Evolutionary conservation across 2,113 vertebrate genomes (phyloP).

Genomic region (Pedionomus torquatus): DNA sequence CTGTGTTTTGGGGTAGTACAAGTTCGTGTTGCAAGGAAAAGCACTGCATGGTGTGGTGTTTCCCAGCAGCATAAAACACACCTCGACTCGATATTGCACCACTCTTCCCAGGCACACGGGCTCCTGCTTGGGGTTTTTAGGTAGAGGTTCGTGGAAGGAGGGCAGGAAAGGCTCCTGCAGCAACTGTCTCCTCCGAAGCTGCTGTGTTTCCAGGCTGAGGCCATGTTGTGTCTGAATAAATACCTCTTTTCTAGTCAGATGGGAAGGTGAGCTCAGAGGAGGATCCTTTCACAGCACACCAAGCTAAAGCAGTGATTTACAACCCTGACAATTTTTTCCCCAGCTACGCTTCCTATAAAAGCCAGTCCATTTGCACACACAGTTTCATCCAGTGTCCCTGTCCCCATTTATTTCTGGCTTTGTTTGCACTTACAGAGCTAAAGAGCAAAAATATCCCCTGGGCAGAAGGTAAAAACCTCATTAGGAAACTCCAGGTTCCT

Average conservation of each 20-base stretch:
- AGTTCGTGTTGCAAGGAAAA: neutral
- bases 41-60: neutral
- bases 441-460: neutral
- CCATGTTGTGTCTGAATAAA: neutral
- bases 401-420: neutral
- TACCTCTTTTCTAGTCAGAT: neutral
- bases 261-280: neutral
- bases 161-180: neutral
- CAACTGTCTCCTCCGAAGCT: rapidly evolving
- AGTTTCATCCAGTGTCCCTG: neutral
- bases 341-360: neutral
- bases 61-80: neutral
- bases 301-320: neutral
- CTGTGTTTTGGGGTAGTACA: rapidly evolving
- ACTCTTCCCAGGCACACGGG: rapidly evolving
- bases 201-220: neutral
- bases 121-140: neutral
- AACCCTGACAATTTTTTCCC: neutral
- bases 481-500: neutral
- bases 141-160: neutral
- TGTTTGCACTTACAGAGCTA: neutral
- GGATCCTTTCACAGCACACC: rapidly evolving
- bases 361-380: rapidly evolving
- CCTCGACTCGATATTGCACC: neutral
- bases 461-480: neutral